phyloP scores from a whole-genome alignment of 2,113 vertebrate species.

The Calidris pygmaea region DNA sequence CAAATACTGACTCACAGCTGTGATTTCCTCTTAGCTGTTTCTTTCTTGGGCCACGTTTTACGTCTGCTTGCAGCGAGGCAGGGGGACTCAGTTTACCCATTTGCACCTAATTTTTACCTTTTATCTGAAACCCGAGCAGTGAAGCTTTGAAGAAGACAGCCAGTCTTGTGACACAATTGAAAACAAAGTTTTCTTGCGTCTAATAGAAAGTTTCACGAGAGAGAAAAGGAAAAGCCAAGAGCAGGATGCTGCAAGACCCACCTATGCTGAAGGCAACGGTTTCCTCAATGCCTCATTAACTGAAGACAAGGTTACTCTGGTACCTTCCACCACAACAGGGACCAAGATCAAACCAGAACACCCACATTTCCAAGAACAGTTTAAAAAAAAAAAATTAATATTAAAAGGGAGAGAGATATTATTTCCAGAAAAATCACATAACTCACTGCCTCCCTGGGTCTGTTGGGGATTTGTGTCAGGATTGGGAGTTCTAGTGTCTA shows the following conservation, averaged over 20 bases:
- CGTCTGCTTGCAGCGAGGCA: neutral
- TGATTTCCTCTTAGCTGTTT: neutral
- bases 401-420: neutral
- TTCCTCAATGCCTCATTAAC: neutral
- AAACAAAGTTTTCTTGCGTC: neutral
- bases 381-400: neutral
- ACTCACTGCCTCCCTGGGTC: neutral
- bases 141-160: neutral
- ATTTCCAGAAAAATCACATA: neutral
- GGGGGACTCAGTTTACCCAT: neutral
- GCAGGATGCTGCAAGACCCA: neutral
- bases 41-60: neutral
- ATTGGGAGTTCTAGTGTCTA: neutral
- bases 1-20: neutral
- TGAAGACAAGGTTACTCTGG: neutral
- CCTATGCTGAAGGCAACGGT: neutral
- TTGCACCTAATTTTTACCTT: neutral
- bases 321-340: neutral
- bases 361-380: neutral
- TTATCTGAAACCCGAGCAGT: neutral
- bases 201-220: neutral
- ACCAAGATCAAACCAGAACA: neutral
- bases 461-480: neutral
- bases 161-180: neutral
- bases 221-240: neutral